A percentile compares a stretch with the other conserved stretches of the same genome.
phyloP scores from a whole-genome alignment of 2,113 vertebrate genomes.

The Psilopogon haemacephalus region DNA sequence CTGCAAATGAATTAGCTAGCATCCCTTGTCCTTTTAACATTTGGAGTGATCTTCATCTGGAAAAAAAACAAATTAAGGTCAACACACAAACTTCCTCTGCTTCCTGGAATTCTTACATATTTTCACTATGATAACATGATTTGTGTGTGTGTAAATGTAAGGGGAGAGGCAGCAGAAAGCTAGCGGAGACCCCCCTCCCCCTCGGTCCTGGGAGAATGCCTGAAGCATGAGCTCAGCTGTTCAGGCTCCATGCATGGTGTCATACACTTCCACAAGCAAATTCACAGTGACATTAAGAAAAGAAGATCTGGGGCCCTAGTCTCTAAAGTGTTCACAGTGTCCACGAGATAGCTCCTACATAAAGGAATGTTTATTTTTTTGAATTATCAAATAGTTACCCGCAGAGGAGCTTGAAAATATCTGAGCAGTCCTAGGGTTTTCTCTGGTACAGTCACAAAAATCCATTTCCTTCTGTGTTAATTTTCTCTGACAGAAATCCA shows the following conservation, averaged over 20 bases:
- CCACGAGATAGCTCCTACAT: background rate
- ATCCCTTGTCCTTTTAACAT: background rate
- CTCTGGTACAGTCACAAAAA: background rate
- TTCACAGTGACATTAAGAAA: constrained; percentile 71
- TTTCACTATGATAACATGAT: constrained; percentile 73
- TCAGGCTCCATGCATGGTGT: constrained; percentile 57
- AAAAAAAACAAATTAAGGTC: constrained; percentile 59
- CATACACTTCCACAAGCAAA: constrained; percentile 75
- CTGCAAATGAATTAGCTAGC: constrained; percentile 1
- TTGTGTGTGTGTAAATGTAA: constrained; percentile 68
- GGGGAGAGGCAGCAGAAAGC: constrained; percentile 35
- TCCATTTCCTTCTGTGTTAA: background rate
- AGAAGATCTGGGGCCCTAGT: constrained; percentile 47
- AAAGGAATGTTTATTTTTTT: constrained; percentile 49
- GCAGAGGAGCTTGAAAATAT: background rate
- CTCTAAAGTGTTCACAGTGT: constrained; percentile 29
- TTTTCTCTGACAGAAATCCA: background rate
- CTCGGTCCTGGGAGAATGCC: constrained; percentile 70
- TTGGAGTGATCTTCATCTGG: constrained; percentile 41
- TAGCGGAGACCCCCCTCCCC: constrained; percentile 54
- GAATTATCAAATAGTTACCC: background rate
- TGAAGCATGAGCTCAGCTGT: constrained; percentile 76
- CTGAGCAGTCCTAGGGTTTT: constrained; percentile 3
- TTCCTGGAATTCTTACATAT: constrained; percentile 76
- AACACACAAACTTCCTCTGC: constrained; percentile 67